A percentile compares a stretch with the other conserved stretches of the same genome.
Conservation (phyloP, 2,888 invertebrate genomes). For the Tetropium fuscum region DNA sequence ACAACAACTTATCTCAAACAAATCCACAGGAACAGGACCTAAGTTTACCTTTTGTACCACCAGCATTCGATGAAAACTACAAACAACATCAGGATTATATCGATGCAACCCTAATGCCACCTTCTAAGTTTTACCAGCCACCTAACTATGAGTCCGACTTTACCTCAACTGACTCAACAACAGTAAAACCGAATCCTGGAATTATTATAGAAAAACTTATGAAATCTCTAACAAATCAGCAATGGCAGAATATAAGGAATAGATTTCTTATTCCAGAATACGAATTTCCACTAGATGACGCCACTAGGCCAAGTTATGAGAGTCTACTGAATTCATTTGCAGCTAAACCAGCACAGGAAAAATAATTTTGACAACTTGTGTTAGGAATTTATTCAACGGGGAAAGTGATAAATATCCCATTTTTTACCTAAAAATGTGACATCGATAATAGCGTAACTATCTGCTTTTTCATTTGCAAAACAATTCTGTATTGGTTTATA, state of each 20-base stretch:
- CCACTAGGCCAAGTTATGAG: conserved; percentile 60
- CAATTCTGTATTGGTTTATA: too few relatives aligned
- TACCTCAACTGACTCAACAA: conserved; percentile 30
- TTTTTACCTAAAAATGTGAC: too few relatives aligned
- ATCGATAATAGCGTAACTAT: neutral
- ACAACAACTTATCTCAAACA: neutral
- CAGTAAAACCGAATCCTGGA: conserved; percentile 35
- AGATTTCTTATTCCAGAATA: conserved; percentile 64
- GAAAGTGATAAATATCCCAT: neutral
- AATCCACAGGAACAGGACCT: conserved; percentile 21
- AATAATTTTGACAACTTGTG: neutral
- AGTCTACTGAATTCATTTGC: conserved; percentile 63
- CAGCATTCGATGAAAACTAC: conserved; percentile 22
- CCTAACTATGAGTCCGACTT: conserved; percentile 47
- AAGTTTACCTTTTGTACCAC: conserved; percentile 29
- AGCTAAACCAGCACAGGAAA: conserved; percentile 37
- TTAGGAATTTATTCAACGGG: too few relatives aligned
- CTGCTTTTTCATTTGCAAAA: too few relatives aligned
- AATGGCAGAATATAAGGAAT: conserved; percentile 59
- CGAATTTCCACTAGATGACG: conserved; percentile 63
- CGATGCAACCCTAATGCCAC: conserved; percentile 25
- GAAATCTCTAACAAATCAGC: conserved; percentile 48
- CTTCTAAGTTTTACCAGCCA: conserved; percentile 51
- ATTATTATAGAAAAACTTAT: conserved; percentile 45
- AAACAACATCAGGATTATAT: conserved; percentile 7